A percentile compares a stretch with the other conserved stretches of the same genome.
Evolutionary conservation across 2,888 invertebrate species (phyloP).

Genomic region (Lissonota sp.): DNA sequence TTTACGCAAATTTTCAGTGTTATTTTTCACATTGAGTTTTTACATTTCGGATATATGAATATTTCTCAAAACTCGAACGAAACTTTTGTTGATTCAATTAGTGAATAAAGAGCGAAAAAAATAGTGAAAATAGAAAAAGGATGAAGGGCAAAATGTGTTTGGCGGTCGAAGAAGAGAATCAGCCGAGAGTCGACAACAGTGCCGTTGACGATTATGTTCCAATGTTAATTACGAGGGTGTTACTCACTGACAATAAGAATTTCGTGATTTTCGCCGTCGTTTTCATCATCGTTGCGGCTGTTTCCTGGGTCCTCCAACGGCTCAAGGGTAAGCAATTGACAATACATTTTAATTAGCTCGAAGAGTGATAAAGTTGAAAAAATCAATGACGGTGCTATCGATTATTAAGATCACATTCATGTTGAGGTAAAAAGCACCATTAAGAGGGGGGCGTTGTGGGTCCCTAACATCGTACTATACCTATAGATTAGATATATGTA

Average conservation of each 20-base stretch:
- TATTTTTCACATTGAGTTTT: too few species aligned
- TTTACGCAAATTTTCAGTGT: too few species aligned
- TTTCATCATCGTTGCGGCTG: conserved; percentile 5
- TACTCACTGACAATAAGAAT: conserved; percentile 1
- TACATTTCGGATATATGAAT: too few species aligned
- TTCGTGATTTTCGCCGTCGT: background rate
- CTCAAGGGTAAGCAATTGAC: conserved; percentile 32
- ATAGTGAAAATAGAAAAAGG: background rate
- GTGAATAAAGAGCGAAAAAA: background rate
- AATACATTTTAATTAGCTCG: background rate
- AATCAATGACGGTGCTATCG: background rate
- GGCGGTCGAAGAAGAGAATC: conserved; percentile 14
- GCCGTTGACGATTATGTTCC: background rate
- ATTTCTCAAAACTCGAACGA: background rate
- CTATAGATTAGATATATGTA: too few species aligned
- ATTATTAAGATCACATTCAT: too few species aligned
- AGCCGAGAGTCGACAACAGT: background rate
- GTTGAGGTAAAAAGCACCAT: too few species aligned
- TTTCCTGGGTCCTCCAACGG: conserved; percentile 8
- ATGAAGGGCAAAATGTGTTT: background rate
- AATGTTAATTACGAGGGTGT: background rate
- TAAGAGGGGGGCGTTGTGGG: too few species aligned
- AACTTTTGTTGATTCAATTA: background rate
- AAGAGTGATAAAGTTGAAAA: background rate
- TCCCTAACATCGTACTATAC: too few species aligned